phyloP scores from a whole-genome alignment of 2,888 invertebrate genomes.

The Pecten maximus region DNA sequence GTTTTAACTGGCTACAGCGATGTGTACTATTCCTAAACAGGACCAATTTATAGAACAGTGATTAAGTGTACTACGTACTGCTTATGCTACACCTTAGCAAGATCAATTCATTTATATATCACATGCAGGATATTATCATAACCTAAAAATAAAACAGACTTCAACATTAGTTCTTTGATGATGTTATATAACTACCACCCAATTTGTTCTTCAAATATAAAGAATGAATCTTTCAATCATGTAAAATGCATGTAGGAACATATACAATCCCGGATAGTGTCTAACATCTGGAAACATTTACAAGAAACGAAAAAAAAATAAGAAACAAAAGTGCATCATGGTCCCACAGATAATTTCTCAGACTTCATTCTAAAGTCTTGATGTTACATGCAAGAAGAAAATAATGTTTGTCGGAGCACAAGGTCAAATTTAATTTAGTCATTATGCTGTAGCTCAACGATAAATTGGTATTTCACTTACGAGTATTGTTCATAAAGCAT shows the following conservation, averaged over 20 bases:
- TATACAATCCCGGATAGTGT: neutral
- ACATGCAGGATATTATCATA: neutral
- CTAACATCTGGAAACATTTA: neutral
- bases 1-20: too few relatives aligned
- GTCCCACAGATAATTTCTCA: slow-evolving; percentile 6
- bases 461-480: neutral
- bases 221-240: neutral
- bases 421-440: slow-evolving; percentile 19
- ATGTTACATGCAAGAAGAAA: neutral
- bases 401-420: neutral
- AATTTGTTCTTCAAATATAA: neutral
- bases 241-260: neutral
- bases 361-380: neutral
- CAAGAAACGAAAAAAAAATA: too few relatives aligned
- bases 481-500: neutral
- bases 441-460: neutral
- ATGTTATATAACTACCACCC: neutral
- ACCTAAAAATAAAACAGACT: neutral
- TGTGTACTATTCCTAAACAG: too few relatives aligned
- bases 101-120: neutral
- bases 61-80: too few relatives aligned
- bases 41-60: too few relatives aligned
- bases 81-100: too few relatives aligned
- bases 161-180: neutral
- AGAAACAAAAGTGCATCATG: neutral